A percentile compares a stretch with the other conserved stretches of the same genome.
Conservation (phyloP, 2,888 invertebrate species). For the Cephus pygmeus region DNA sequence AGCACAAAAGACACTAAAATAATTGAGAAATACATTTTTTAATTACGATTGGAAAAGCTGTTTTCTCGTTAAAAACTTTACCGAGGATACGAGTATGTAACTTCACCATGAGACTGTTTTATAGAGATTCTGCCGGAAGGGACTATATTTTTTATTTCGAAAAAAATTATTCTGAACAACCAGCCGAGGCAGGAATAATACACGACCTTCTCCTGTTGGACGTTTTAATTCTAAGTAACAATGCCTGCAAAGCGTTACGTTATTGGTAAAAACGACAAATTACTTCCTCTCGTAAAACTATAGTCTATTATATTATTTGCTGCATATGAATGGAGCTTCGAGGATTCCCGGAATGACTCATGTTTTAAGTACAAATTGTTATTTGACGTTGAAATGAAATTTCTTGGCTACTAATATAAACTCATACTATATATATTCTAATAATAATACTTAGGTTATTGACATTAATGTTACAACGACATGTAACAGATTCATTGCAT, state of each 20-base stretch:
- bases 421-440: background rate
- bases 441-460: background rate
- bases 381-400: background rate
- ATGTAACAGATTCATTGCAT: background rate
- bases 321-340: background rate
- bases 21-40: background rate
- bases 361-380: background rate
- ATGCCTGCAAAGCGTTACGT: constrained; percentile 2
- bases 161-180: constrained; percentile 42
- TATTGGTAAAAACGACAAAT: constrained; percentile 21
- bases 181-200: constrained; percentile 38
- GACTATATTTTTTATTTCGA: background rate
- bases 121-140: background rate
- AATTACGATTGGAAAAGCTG: background rate
- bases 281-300: constrained; percentile 24
- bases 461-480: background rate
- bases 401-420: background rate
- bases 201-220: constrained; percentile 22
- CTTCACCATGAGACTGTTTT: background rate
- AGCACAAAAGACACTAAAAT: background rate
- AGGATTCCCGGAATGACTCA: background rate
- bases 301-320: background rate
- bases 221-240: constrained; percentile 15
- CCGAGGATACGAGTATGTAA: background rate
- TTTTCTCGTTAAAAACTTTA: background rate